Base-by-base conservation (phyloP, 1,140 invertebrate species). In the Drosophila serrata region DNA sequence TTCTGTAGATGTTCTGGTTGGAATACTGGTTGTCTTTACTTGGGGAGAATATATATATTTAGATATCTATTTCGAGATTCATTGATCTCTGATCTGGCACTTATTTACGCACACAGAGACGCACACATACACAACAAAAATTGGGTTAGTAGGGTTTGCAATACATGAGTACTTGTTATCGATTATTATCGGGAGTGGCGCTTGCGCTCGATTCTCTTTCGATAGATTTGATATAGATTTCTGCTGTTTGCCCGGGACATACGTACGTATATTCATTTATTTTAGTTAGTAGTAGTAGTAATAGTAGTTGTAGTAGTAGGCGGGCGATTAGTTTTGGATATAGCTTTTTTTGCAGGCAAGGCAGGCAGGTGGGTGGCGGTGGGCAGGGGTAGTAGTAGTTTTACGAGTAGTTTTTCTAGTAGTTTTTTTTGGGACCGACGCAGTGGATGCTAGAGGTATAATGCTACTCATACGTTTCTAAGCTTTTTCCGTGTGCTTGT, bases 101-200 rank as follows among this genome's bases (percentile, higher is more conserved):
- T 78, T 78, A 43, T 40, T 51, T 59, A 76, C 74, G 75, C 74
- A 78, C 78, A 81, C 74, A 81, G 74, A 77, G 74, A 78, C 75
- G 64, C 75, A 78, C 74, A 78, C 75, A 78, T 69, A 69, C 65
- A 69, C 65, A 69, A 69, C 65, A 69, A 69, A 69, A 69, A 69
- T 43, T 48, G 62, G 62, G 65, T 69, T 69, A 69, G 65, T 67
- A 67, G 31, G 72, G 51, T 75, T 75, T 37, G 51, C 59, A 64
- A 75, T 51, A 19, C 45, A 46, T 51, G 45, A 63, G 39, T 58
- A 35, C 27, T 69, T 45, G 35, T 56, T 55, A 49, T 63, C 29
- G 57, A 33, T 45, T 33, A 19, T 45, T 56, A 48, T 48, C 46
- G 46, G 46, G 46, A 24, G 9, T 6, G 9, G 19, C 39, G 39